These are phyloP conservation scores for Smithornis capensis DNA, from an alignment of 2,113 vertebrate species.

Conservation along the genomic window DNA sequence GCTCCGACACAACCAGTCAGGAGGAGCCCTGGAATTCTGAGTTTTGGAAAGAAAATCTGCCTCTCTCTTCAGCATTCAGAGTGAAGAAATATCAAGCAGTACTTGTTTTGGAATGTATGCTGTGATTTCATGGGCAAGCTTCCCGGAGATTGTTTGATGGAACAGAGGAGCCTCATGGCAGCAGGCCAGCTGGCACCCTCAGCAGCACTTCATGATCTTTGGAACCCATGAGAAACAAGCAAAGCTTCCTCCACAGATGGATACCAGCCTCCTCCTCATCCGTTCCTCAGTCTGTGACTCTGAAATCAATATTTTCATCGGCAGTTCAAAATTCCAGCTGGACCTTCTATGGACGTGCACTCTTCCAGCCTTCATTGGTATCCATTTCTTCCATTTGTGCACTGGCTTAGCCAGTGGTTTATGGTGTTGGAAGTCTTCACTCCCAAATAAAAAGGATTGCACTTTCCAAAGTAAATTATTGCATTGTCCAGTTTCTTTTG, in stretches of 20 bases:
- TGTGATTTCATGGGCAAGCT: not conserved
- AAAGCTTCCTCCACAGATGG: slow-evolving; percentile 57
- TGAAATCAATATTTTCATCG: slow-evolving; percentile 31
- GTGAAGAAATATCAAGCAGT: not conserved
- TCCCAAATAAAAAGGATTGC: not conserved
- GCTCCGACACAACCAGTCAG: not conserved
- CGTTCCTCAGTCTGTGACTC: not conserved
- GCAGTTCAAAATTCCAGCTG: not conserved
- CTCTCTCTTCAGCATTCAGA: not conserved
- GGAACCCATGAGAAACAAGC: slow-evolving; percentile 1
- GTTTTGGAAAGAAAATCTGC: not conserved
- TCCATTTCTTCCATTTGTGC: not conserved
- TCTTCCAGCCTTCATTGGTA: not conserved
- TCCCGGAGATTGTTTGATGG: slow-evolving; percentile 15
- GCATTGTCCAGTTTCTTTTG: not conserved
- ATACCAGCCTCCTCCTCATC: slow-evolving; percentile 35
- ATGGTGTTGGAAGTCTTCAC: not conserved
- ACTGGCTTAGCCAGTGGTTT: not conserved
- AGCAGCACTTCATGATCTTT: slow-evolving; percentile 14
- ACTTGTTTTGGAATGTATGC: not conserved
- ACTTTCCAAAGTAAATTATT: not conserved
- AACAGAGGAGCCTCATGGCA: slow-evolving; percentile 7
- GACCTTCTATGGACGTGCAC: not conserved
- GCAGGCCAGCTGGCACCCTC: slow-evolving; percentile 24
- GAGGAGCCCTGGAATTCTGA: not conserved